Base-by-base conservation (phyloP, 2,113 vertebrate genomes). In the Syngnathus scovelli region DNA sequence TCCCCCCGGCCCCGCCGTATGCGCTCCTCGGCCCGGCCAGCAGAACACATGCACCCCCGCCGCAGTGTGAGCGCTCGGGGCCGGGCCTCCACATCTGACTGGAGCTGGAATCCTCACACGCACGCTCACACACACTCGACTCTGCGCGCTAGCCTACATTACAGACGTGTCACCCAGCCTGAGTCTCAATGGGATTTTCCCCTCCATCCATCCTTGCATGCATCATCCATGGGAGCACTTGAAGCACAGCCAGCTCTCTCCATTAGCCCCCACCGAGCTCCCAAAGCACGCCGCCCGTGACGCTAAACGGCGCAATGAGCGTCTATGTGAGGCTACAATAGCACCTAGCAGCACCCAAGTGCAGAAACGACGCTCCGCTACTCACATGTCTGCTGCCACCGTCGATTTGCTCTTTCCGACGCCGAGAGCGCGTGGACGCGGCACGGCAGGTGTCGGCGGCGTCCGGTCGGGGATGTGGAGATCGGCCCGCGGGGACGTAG, bases 301-400 rank as follows among this genome's bases (percentile, higher is more conserved):
- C 76, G 66, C 76, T 76, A 67, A 58, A 33, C 70, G 67, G 63
- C 39, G 71, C 83, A 77, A 61, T 68, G 69, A 66, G 9, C 54
- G 69, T 12, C 44, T 65, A 43, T 55, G 76, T 33, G 68, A 76
- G 71, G 72, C 67, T 60, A 74, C 75, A 70, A 69, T 21, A 70
- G 72, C 74, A 70, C 62, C 65, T 33, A 73, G 74, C 78, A 73
- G 67, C 64, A 8, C 69, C 78, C 39, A 54, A 70, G 76, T 77
- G 74, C 67, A 76, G 68, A 75, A 79, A 77, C 80, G 77, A 83
- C 82, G 81, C 79, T 81, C 86, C 83, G 79, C 77, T 91, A 92
- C 91, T 92, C 91, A 92, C 91, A 91, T 92, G 90, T 91, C 89
- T 87, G 87, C 89, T 87, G 87, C 78, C 88, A 84, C 85, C 72